Evolutionary conservation across 1,140 invertebrate genomes (phyloP).

Genomic region (Proales similis): DNA sequence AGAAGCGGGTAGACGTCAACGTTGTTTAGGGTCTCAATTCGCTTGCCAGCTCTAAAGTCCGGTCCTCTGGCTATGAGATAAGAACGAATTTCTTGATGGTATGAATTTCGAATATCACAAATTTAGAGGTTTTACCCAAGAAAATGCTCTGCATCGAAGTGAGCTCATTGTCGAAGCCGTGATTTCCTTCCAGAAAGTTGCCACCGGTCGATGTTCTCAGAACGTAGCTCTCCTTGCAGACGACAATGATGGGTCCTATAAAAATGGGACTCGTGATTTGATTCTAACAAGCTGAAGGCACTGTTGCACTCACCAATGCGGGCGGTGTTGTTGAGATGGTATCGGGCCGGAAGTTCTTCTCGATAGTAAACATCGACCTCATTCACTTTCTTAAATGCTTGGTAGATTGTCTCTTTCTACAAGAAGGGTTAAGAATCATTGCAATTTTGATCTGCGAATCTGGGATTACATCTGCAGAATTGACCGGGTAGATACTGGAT

Average conservation of each 20-base stretch:
- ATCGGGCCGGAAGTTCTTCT: slow-evolving; percentile 57
- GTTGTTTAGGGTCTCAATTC: slow-evolving; percentile 2
- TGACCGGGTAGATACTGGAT: slow-evolving; percentile 20
- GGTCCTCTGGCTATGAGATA: slow-evolving; percentile 29
- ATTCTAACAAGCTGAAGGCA: no score
- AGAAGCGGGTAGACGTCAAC: slow-evolving; percentile 36
- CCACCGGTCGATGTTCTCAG: slow-evolving; percentile 53
- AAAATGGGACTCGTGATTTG: no score
- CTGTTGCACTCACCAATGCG: no score
- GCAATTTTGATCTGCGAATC: not conserved
- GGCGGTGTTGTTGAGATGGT: slow-evolving; percentile 51
- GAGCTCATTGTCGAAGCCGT: slow-evolving; percentile 58
- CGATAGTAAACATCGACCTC: slow-evolving; percentile 59
- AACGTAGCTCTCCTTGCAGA: no score
- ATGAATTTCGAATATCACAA: no score
- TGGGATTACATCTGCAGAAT: not conserved
- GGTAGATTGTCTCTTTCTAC: slow-evolving; percentile 56
- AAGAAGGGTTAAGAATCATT: slow-evolving; percentile 49
- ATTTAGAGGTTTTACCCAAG: no score
- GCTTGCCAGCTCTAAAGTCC: not conserved
- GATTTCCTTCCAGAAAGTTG: slow-evolving; percentile 53
- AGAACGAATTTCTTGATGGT: no score
- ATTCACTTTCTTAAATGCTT: slow-evolving; percentile 51
- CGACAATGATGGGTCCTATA: no score
- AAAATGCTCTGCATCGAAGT: slow-evolving; percentile 54